Evolutionary conservation across 1,140 invertebrate species (phyloP), one percentile per base, ranked within the genome.

Genomic region (Macrobrachium rosenbergii): DNA sequence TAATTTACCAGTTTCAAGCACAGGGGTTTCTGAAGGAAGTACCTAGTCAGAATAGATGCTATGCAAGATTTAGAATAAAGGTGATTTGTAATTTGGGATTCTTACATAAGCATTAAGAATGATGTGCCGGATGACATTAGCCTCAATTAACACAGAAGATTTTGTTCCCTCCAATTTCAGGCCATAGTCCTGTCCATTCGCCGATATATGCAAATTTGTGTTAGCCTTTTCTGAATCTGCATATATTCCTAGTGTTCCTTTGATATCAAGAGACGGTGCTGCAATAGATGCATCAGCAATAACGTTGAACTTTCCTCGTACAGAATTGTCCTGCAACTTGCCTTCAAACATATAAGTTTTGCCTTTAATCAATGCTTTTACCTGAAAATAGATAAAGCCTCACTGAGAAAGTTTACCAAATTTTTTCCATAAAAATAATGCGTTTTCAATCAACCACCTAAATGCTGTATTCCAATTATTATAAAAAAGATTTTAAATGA

Each of bases 221-320:
- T 14, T 28, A n/a, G 75, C 75, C n/a, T 77, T 59, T 21, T 77
- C 75, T n/a, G 28, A 43, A 45, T 77, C 52, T 45, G 75, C 75
- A 77, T 52, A 45, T 21, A 77, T 12, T 21, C 43, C 75, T 19
- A 59, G 69, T 16, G 19, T 23, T 7, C 23, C 7, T 14, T 16
- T 43, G 17, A 43, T 43, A 23, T 72, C 37, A 72, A 28, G 19
- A 12, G 23, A 5, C 11, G 69, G 69, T 6, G 69, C 37, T 7
- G 5, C 37, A 14, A 72, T 16, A 28, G 23, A 28, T 23, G 17
- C 69, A 72, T 72, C 21, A 16, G 37, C 23, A 23, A 72, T 6
- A 2, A 23, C 69, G 11, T 72, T 72, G 16, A 72, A 28, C 21
- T 72, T 72, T 10, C 69, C 69, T 28, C 23, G 69, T 2, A 72